Evolutionary conservation across 2,113 vertebrate genomes (phyloP).

Genomic region (Oriolus oriolus): DNA sequence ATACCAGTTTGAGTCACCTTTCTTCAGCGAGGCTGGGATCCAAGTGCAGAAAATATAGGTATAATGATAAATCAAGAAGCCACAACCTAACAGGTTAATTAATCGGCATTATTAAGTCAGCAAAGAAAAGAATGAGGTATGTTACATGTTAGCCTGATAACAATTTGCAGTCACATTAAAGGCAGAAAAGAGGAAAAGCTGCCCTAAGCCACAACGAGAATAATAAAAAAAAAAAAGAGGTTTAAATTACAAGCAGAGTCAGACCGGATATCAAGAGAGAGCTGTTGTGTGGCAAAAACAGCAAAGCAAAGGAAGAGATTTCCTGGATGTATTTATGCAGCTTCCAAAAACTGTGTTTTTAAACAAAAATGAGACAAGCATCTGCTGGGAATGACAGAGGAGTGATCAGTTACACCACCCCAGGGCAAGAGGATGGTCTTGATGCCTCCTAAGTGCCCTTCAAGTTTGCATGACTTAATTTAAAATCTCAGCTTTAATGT

Average conservation of each 20-base stretch:
- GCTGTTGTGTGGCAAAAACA: background rate
- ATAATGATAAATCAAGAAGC: background rate
- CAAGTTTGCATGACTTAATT: background rate
- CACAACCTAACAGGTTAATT: conserved; percentile 16
- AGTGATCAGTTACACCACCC: background rate
- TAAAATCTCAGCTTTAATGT: background rate
- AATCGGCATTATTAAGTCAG: conserved; percentile 3
- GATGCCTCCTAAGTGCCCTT: background rate
- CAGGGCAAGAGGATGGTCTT: background rate
- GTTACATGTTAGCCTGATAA: background rate
- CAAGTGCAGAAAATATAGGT: background rate
- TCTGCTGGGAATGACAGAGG: background rate
- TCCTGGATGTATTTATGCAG: background rate
- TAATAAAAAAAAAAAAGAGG: background rate
- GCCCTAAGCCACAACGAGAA: background rate
- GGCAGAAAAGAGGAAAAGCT: background rate
- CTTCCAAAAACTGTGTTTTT: background rate
- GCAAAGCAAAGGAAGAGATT: background rate
- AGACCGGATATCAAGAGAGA: background rate
- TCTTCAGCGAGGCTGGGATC: background rate
- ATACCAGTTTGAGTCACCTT: background rate
- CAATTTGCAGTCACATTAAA: background rate
- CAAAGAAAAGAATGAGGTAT: background rate
- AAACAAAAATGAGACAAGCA: background rate
- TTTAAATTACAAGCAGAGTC: background rate